These are phyloP conservation scores for Neolamprologus ventralis DNA, from an alignment of 2,113 vertebrate species.

Conservation along the genomic window DNA sequence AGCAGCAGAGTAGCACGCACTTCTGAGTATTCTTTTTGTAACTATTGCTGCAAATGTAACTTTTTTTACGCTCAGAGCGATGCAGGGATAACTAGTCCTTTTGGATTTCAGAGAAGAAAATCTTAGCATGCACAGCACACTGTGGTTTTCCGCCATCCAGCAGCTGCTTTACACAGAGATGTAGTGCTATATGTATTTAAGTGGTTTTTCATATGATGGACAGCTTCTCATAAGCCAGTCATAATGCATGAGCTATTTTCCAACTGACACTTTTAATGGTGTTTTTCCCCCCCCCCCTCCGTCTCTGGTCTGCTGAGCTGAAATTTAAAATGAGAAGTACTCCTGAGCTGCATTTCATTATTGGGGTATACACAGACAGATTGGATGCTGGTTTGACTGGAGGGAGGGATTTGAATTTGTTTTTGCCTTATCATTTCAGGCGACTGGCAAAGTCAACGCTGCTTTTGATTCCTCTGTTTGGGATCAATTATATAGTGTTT, in stretches of 20 bases:
- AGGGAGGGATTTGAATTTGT: neutral
- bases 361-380: neutral
- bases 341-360: constrained; percentile 10
- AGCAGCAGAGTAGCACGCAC: neutral
- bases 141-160: neutral
- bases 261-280: constrained; percentile 23
- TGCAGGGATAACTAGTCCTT: neutral
- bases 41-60: neutral
- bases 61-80: neutral
- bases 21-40: neutral
- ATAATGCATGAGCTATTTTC: constrained; percentile 28
- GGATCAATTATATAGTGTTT: constrained; percentile 91
- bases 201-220: constrained; percentile 21
- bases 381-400: neutral
- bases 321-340: constrained; percentile 25
- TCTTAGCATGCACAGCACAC: neutral
- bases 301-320: neutral
- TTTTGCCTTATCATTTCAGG: constrained; percentile 66
- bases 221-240: constrained; percentile 4
- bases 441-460: constrained; percentile 95
- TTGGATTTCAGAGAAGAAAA: neutral
- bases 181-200: neutral
- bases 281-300: neutral
- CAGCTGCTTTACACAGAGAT: neutral
- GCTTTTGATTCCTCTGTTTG: constrained; percentile 94